Base-by-base conservation (phyloP, 30 jellyfish, hydroid and myxozoan genomes). In the Aurelia aurita complex sp. Pacific region DNA sequence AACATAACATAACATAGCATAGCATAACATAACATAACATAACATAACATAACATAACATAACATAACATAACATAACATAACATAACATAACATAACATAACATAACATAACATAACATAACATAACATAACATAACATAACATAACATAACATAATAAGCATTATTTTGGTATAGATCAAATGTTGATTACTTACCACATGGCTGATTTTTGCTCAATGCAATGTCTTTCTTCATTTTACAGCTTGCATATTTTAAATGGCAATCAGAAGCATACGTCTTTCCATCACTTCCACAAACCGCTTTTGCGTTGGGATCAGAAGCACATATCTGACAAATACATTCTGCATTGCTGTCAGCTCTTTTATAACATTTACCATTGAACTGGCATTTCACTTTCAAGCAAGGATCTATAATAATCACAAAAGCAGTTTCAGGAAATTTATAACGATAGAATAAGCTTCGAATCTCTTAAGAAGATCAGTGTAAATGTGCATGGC, bases 211-310 rank as follows among this genome's bases (percentile, higher is more conserved):
- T 55, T 43, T 79, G 32, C 64, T 83, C 52, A 85, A 51, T 5
- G 73, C 19, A 1, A 85, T 57, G 64, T 57, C 73, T 72, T 62
- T 50, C 62, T 59, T 77, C 73, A 33, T 50, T 52, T 23, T 62
- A 51, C 97, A 91, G 32, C 68, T 59, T 17, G 73, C 77, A 9
- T 51, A 57, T 52, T 71, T 23, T 6, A 91, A 89, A 66, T 77
- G 87, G 67, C 97, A 91, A 66, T 64, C 36, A 11, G 88, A 65
- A 11, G 96, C 94, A 67, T 91, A 91, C 63, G 94, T 79, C 18
- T 67, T 67, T 46, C 95, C 96, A 69, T 91, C 90, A 76, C 91
- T 83, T 70, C 96, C 98, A 60, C 98, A 91, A 7, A 91, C 94
- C 34, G 94, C 86, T 9, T 42, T 14, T 34, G 42, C 62, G n/a